These are phyloP conservation scores for Agonum fuliginosum DNA, from an alignment of 2,888 invertebrate genomes.

Conservation along the genomic window DNA sequence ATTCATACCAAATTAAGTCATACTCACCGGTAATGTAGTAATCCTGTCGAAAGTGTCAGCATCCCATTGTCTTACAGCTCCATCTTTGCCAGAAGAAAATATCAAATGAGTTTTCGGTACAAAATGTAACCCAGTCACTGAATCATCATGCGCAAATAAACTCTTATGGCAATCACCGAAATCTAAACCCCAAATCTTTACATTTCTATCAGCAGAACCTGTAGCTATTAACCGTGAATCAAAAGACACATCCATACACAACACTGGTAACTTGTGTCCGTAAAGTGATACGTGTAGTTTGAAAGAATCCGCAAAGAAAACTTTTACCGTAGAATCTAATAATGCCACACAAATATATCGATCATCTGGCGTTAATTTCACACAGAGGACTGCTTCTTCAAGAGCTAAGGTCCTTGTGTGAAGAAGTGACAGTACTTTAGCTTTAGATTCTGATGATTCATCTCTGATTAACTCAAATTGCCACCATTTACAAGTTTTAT, in stretches of 20 bases:
- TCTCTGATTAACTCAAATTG: constrained; percentile 89
- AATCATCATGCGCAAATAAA: constrained; percentile 96
- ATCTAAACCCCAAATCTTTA: constrained; percentile 99
- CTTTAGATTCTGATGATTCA: constrained; percentile 77
- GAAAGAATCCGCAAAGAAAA: constrained; percentile 95
- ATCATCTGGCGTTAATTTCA: constrained; percentile 88
- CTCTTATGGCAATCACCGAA: constrained; percentile 99
- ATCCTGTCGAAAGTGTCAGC: constrained; percentile 94
- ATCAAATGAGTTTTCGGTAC: constrained; percentile 94
- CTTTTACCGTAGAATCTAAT: constrained; percentile 94
- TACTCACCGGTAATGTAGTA: constrained; percentile 85
- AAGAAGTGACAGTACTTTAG: constrained; percentile 83
- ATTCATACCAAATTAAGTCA: too few relatives aligned
- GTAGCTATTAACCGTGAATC: constrained; percentile 92
- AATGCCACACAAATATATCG: constrained; percentile 92
- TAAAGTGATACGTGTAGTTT: constrained; percentile 96
- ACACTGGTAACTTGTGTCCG: constrained; percentile 96
- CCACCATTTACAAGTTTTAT: constrained; percentile 95
- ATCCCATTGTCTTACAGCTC: constrained; percentile 97
- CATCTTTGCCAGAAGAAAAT: constrained; percentile 95
- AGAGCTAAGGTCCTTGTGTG: constrained; percentile 89
- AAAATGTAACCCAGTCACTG: constrained; percentile 92
- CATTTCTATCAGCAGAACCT: constrained; percentile 95
- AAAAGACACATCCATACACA: constrained; percentile 94
- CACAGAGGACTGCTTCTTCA: constrained; percentile 90